Percentiles rank a stretch among this genome's conserved stretches.
These are phyloP conservation scores for Lophura nycthemera DNA, from an alignment of 2,113 vertebrate genomes.

Conservation along the genomic window DNA sequence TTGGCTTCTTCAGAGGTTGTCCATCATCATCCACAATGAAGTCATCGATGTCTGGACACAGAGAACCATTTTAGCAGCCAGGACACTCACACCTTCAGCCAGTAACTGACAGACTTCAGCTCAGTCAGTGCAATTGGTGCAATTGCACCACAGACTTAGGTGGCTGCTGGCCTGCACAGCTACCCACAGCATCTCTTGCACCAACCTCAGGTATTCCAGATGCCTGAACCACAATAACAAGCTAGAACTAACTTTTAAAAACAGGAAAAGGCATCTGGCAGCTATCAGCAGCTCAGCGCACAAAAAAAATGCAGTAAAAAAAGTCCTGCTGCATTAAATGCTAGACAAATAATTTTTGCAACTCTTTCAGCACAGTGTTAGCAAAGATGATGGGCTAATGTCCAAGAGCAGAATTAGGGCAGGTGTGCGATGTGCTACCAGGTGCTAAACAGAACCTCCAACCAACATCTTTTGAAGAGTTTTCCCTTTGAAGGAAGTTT, in stretches of 20 bases:
- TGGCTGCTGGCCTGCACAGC: background rate
- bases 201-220: background rate
- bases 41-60: slow-evolving; percentile 90
- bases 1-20: slow-evolving; percentile 93
- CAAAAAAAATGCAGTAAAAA: background rate
- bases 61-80: background rate
- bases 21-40: slow-evolving; percentile 99
- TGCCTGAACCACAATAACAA: background rate
- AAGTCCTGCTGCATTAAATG: background rate
- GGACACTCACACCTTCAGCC: background rate
- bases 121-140: background rate
- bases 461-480: background rate
- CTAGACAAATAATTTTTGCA: background rate
- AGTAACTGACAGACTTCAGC: background rate
- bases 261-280: background rate
- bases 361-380: background rate
- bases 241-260: background rate
- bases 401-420: background rate
- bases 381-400: background rate
- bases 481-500: background rate
- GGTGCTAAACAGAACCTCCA: background rate
- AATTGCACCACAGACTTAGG: background rate
- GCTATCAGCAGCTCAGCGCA: background rate
- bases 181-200: background rate
- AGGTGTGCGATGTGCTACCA: background rate